Evolutionary conservation across 2,113 vertebrate genomes (phyloP).

Genomic region (Puntigrus tetrazona): DNA sequence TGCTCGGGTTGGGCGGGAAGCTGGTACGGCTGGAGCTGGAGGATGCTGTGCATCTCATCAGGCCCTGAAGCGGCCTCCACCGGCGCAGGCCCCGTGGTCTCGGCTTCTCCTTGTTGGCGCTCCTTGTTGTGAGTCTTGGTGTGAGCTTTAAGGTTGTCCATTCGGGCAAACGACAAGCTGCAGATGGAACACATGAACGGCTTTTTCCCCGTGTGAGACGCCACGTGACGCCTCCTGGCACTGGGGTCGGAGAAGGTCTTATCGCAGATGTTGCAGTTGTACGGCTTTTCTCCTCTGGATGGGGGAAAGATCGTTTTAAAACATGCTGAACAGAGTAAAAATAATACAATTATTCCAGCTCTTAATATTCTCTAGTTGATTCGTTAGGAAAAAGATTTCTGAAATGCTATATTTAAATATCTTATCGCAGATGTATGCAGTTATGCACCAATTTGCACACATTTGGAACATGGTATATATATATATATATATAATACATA

Average conservation of each 20-base stretch:
- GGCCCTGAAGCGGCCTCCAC: conserved; percentile 22
- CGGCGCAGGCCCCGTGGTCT: conserved; percentile 43
- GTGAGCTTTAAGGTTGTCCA: conserved; percentile 93
- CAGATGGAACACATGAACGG: conserved; percentile 90
- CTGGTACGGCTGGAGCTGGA: conserved; percentile 89
- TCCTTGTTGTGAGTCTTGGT: conserved; percentile 91
- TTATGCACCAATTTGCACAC: too few relatives aligned
- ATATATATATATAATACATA: too few relatives aligned
- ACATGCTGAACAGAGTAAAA: not conserved
- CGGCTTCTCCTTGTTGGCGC: conserved; percentile 52
- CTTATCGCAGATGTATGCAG: not conserved
- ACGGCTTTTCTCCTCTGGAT: conserved; percentile 94
- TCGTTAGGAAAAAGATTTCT: not conserved
- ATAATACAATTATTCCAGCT: not conserved
- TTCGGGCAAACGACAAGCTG: conserved; percentile 86
- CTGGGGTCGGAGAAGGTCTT: conserved; percentile 95
- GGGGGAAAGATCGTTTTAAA: conserved; percentile 38
- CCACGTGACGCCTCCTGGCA: conserved; percentile 88
- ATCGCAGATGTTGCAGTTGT: conserved; percentile 84
- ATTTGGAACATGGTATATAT: too few relatives aligned
- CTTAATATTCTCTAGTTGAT: not conserved
- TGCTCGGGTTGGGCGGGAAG: conserved; percentile 81
- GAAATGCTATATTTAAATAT: not conserved
- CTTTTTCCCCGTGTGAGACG: conserved; percentile 91
- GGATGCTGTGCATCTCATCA: conserved; percentile 78